Evolutionary conservation across 2,113 vertebrate species (phyloP), one percentile per base, ranked within the genome.

Genomic region (Gymnarchus niloticus): DNA sequence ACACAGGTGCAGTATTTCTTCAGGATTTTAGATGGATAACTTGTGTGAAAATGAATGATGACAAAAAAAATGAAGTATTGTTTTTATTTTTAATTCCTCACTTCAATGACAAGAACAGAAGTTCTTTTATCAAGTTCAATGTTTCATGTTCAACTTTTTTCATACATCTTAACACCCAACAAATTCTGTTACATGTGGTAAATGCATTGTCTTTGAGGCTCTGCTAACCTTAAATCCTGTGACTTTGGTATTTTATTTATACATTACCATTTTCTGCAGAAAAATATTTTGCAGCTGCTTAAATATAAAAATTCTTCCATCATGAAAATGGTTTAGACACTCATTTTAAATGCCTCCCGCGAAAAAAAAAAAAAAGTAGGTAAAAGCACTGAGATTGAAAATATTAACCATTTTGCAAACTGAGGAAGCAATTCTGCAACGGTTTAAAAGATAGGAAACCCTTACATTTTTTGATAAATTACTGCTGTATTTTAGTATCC

Each of bases 201-300:
- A 95, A 95, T 93, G 95, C 95, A 92, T 96, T 93, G 94, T 94
- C 95, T 96, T 89, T 92, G 92, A 93, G 95, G 92, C 94, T 88
- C 95, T 95, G 94, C 95, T 93, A 86, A 88, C 87, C 95, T 94
- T 93, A 94, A 95, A 96, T n/a, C 95, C 94, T 94, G 91, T 95
- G 95, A 95, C 97, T 98, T 98, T 99, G 97, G 97, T 98, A 94
- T 98, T 97, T 94, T 95, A 96, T 96, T 96, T 95, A 95, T 97
- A 98, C 96, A 97, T 96, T 95, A 96, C 94, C 96, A 93, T 95
- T 96, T 95, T 95, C 96, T 95, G 95, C 94, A 97, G 95, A 96
- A 95, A 96, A 95, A 96, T 96, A 96, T 97, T 95, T 95, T 98
- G 98, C 96, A 98, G 96, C 96, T 96, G 96, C 95, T 98, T 97